phyloP scores from a whole-genome alignment of 2,797 vertebrate species.

The Anolis apletophallus region DNA sequence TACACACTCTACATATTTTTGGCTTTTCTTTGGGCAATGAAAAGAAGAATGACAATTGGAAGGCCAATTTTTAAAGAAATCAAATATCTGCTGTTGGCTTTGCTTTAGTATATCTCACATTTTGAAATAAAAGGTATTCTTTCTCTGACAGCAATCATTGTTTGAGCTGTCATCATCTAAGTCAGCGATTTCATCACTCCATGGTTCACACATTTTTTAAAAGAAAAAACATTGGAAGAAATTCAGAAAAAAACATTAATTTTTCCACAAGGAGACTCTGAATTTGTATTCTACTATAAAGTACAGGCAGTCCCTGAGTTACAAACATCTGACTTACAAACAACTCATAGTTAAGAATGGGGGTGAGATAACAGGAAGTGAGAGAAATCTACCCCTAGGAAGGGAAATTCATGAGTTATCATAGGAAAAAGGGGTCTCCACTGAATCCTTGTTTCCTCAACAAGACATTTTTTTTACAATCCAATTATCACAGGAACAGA shows the following conservation, averaged over 20 bases:
- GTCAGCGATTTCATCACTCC: constrained; percentile 63
- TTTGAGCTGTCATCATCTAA: constrained; percentile 52
- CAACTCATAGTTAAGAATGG: too few species aligned
- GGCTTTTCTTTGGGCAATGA: constrained; percentile 37
- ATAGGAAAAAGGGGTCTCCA: too few species aligned
- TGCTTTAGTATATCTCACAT: constrained; percentile 65
- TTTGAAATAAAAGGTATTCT: constrained; percentile 56
- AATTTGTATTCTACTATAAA: background rate
- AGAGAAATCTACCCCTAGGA: too few species aligned
- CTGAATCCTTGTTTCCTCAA: too few species aligned
- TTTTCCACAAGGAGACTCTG: background rate
- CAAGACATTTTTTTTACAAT: too few species aligned
- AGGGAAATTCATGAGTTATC: too few species aligned
- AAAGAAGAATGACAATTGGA: constrained; percentile 56
- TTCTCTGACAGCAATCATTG: constrained; percentile 63
- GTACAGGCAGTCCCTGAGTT: too few species aligned
- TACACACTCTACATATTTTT: constrained; percentile 26
- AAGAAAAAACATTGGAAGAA: constrained; percentile 2
- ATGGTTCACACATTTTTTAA: constrained; percentile 38
- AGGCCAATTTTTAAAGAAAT: constrained; percentile 33
- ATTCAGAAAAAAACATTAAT: background rate
- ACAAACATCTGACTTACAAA: too few species aligned
- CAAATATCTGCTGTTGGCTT: constrained; percentile 38
- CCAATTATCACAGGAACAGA: too few species aligned
- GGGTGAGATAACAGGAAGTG: too few species aligned